Evolutionary conservation across 2,888 invertebrate species (phyloP), one percentile per base, ranked within the genome.

Genomic region (Eristalis tenax): DNA sequence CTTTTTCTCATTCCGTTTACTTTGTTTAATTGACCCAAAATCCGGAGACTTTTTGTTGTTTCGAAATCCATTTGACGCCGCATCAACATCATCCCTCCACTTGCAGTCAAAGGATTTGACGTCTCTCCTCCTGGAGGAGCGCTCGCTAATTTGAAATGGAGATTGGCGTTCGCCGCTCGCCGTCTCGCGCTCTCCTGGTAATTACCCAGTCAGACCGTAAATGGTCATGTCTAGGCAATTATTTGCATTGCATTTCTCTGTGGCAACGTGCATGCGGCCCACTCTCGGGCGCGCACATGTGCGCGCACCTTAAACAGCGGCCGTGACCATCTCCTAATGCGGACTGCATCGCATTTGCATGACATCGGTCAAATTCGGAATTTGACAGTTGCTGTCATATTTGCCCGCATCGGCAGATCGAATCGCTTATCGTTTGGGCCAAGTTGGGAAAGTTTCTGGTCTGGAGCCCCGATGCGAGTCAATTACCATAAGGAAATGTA

Each of bases 11-110:
- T 23, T 64, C 5, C 43, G 66, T 76, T 79, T 83, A 83, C 66
- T 75, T 79, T 76, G 87, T 83, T 87, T 83, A 87, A 87, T 87
- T 87, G 87, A 87, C 87, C 87, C 80, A 76, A 87, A 87, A 87
- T 87, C 83, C 87, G 75, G 75, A 64, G 13, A 40, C 61, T 18
- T 76, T 71, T 56, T 50, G 18, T 18, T 22, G 56, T 15, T 13
- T 43, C n/a, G 22, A 75, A 18, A 76, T 38, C 28, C 66, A 11
- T 28, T 59, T 75, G 57, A 43, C 5, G 50, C 50, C 50, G 18
- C 50, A 8, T 18, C 50, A 43, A 43, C 23, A 68, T 69, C 40
- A 65, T 83, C 74, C 23, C 43, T 18, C 38, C 38, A 38, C 23
- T 26, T 15, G 6, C 35, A 56, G 38, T 83, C 75, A 63, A 76